Evolutionary conservation across 2,113 vertebrate species (phyloP).

Genomic region (Eptesicus fuscus): DNA sequence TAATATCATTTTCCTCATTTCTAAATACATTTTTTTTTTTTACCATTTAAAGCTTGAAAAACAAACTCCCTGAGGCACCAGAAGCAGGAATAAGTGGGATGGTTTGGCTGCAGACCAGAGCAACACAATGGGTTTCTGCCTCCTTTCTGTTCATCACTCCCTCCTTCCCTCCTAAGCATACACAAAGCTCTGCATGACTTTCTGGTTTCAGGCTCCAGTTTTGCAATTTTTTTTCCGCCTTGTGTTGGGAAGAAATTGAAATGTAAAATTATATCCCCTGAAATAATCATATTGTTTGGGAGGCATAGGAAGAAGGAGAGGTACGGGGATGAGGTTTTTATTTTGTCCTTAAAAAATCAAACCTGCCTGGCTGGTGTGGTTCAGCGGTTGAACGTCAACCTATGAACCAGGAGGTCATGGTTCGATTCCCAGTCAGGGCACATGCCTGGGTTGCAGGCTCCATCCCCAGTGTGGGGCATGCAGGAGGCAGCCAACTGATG

Average conservation of each 20-base stretch:
- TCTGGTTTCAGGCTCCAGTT: slow-evolving; percentile 78
- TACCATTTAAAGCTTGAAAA: slow-evolving; percentile 70
- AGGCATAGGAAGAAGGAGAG: slow-evolving; percentile 57
- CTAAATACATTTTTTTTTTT: slow-evolving; percentile 47
- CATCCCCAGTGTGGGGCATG: too few relatives aligned
- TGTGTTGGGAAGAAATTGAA: slow-evolving; percentile 71
- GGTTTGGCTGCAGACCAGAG: slow-evolving; percentile 74
- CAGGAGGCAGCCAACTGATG: too few relatives aligned
- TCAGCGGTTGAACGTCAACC: too few relatives aligned
- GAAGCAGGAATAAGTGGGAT: slow-evolving; percentile 62
- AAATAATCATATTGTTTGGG: slow-evolving; percentile 72
- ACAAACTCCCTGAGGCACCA: slow-evolving; percentile 74
- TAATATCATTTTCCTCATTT: slow-evolving; percentile 59
- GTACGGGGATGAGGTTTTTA: slow-evolving; percentile 18
- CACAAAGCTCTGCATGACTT: slow-evolving; percentile 72
- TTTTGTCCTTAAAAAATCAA: neutral
- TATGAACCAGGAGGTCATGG: too few relatives aligned
- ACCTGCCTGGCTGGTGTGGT: too few relatives aligned
- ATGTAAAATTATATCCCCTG: slow-evolving; percentile 75
- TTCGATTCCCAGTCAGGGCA: too few relatives aligned
- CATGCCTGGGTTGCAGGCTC: too few relatives aligned
- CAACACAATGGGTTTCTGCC: slow-evolving; percentile 74
- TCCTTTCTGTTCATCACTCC: slow-evolving; percentile 70
- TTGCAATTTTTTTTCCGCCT: slow-evolving; percentile 62
- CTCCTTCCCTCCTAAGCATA: slow-evolving; percentile 61